Base-by-base conservation (phyloP, 2,113 vertebrate genomes). In the Bubo blakistoni region DNA sequence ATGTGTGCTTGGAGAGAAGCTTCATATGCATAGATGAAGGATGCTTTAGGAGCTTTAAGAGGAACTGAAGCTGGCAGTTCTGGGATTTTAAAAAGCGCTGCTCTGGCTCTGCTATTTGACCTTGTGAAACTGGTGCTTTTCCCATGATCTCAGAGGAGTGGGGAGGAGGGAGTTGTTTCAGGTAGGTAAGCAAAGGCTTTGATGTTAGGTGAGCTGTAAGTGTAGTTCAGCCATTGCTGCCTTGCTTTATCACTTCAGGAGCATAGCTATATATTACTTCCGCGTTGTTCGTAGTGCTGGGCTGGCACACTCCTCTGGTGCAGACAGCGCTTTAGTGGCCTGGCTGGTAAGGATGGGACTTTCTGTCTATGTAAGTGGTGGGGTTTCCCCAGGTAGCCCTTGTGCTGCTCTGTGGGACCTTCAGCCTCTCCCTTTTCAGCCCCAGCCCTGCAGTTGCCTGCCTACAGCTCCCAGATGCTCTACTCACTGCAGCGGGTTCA, bases 351-450 rank as follows among this genome's bases (percentile, higher is more conserved):
- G 36, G 19, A 20, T 63, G 61, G 36, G 44, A 25, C 44, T 66
- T 89, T 11, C 5, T 65, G 58, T 34, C 46, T 46, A 0, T 0
- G 0, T 16, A 36, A n/a, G 3, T 47, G 18, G 5, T 2, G 7
- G 26, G 6, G 5, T 44, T 91, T 78, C 46, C 40, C 19, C 2
- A 2, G 3, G 4, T 26, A 72, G 62, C 49, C 11, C 26, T 58
- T 40, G 16, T 73, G 66, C 30, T 61, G 38, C 51, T 74, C 69
- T 0, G 0, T 51, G 70, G 81, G 27, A 57, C 44, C 34, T 63
- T 24, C 54, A 81, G 36, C 38, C 25, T 32, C 15, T 84, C 10
- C 22, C 7, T 16, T 10, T 59, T 52, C 59, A 74, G 20, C 38
- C 24, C 24, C 55, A 90, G 66, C 44, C 26, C 59, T 0, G 2